phyloP scores from a whole-genome alignment of 2,888 invertebrate genomes.

The Cremastobaeus sp. region DNA sequence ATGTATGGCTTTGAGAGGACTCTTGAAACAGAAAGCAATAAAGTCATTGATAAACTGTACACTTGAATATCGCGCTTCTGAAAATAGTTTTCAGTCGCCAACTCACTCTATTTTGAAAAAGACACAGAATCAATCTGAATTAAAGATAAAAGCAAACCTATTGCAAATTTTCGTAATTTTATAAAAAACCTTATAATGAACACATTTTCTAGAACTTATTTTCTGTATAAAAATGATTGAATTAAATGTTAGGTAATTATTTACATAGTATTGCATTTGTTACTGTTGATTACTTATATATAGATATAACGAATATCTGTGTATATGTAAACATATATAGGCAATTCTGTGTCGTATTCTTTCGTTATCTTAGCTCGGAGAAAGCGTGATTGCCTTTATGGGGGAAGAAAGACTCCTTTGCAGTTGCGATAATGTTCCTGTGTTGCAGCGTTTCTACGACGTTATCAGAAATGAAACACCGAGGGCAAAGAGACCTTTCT shows the following conservation, averaged over 20 bases:
- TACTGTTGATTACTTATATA: too few species aligned
- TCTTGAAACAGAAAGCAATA: conserved; percentile 39
- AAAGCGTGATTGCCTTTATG: conserved; percentile 79
- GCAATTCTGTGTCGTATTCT: conserved; percentile 71
- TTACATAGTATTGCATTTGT: too few species aligned
- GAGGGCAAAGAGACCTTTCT: conserved; percentile 60
- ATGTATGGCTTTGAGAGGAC: conserved; percentile 32
- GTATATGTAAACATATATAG: conserved; percentile 78
- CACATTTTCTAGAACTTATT: too few species aligned
- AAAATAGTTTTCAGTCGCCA: too few species aligned
- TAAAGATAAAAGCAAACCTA: too few species aligned
- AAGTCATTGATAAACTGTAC: conserved; percentile 21
- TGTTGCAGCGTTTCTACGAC: conserved; percentile 68
- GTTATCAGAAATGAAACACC: conserved; percentile 77
- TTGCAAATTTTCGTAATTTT: too few species aligned
- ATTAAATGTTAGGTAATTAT: too few species aligned
- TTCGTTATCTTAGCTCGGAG: conserved; percentile 77
- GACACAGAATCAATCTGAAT: too few species aligned
- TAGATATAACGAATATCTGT: conserved; percentile 15
- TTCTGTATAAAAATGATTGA: too few species aligned
- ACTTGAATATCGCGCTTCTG: conserved; percentile 12
- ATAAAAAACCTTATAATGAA: too few species aligned
- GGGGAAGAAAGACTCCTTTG: conserved; percentile 79
- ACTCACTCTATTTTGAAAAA: too few species aligned
- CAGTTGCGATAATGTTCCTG: conserved; percentile 77